Evolutionary conservation across 2,888 invertebrate genomes (phyloP), one percentile per base, ranked within the genome.

Genomic region (Erannis defoliaria): DNA sequence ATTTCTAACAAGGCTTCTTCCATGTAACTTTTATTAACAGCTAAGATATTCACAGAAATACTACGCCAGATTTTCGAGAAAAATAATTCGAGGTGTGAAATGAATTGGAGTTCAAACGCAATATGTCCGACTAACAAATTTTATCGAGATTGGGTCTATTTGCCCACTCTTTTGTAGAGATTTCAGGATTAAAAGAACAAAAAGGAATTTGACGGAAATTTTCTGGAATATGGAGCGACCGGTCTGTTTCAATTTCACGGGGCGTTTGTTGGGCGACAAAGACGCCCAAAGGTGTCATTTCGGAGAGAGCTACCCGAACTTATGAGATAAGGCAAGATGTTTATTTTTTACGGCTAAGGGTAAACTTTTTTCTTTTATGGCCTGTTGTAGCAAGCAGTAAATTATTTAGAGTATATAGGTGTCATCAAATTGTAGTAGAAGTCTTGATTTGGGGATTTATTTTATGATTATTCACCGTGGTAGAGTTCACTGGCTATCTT

Each of bases 201-300:
- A 80, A 76, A 78, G 72, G 77, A 74, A 79, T 80, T 77, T 78
- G 79, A 75, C 78, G 75, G 73, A 79, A 84, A 82, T 82, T 82
- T 85, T 84, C 80, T 76, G 75, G 78, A 78, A 78, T 81, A 84
- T 83, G 81, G 84, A 80, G 83, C 81, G 81, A 80, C 83, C 83
- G 81, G 87, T 86, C 85, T 84, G 87, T 90, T 90, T 89, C 90
- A 91, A 92, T 92, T 91, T 91, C 90, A 91, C 91, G 91, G 89
- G 82, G 86, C 88, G 87, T 90, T 91, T 90, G 90, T 82, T 82
- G 84, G 86, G 87, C 86, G 85, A 85, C 84, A 87, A 90, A 88
- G 85, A 88, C 81, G 82, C 90, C 90, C 90, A 81, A 82, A 88
- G 90, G 90, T 89, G 88, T 89, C 88, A 88, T 91, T 90, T 85